Evolutionary conservation across 2,888 invertebrate genomes (phyloP).

Genomic region (Lymantria dispar): DNA sequence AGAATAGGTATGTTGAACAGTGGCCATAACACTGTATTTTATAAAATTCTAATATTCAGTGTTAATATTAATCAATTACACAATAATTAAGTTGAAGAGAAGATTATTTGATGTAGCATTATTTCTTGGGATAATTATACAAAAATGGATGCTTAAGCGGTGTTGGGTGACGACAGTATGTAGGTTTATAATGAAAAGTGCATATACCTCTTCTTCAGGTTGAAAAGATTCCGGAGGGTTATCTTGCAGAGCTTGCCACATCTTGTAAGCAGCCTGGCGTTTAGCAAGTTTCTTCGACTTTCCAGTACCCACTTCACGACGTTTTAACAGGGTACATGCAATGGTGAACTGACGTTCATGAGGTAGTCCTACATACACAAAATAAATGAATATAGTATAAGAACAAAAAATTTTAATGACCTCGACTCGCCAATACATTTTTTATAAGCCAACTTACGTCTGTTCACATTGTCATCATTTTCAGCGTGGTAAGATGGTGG

Average conservation of each 20-base stretch:
- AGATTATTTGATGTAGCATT: too few species aligned
- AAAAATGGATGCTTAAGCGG: too few species aligned
- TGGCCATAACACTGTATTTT: too few species aligned
- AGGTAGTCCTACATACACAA: constrained; percentile 87
- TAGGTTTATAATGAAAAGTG: too few species aligned
- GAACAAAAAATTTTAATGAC: not conserved
- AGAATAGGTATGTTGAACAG: too few species aligned
- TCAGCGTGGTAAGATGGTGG: constrained; percentile 96
- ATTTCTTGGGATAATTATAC: too few species aligned
- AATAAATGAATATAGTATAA: not conserved
- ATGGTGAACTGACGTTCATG: constrained; percentile 97
- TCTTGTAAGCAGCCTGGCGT: constrained; percentile 96
- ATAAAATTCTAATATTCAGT: too few species aligned
- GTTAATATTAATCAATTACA: too few species aligned
- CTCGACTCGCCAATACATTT: not conserved
- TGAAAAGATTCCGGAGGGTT: constrained; percentile 87
- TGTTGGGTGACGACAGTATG: too few species aligned
- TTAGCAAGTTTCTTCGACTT: constrained; percentile 98
- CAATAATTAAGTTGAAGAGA: too few species aligned
- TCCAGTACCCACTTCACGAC: constrained; percentile 92
- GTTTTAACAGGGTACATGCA: constrained; percentile 93
- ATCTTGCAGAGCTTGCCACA: constrained; percentile 94
- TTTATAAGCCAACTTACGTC: constrained; percentile 55
- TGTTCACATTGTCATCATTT: constrained; percentile 85
- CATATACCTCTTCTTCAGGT: constrained; percentile 85